These are phyloP conservation scores for Sacculina carcini DNA, from an alignment of 2,888 invertebrate genomes.

Conservation along the genomic window DNA sequence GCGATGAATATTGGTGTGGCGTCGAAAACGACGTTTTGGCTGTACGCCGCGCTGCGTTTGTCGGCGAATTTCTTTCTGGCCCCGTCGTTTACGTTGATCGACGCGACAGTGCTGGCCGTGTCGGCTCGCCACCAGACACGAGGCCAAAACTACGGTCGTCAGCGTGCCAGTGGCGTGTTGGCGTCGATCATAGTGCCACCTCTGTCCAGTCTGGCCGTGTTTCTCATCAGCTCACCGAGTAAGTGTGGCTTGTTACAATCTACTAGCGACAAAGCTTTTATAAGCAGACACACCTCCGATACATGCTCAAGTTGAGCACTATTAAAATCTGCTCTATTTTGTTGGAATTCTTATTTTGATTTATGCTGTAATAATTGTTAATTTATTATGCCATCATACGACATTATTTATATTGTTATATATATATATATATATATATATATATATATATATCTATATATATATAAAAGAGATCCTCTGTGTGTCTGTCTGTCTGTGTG, in stretches of 20 bases:
- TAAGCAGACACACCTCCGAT: too few species aligned
- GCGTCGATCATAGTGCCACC: conserved; percentile 29
- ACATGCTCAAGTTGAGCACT: too few species aligned
- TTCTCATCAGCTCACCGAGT: conserved; percentile 30
- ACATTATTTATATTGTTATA: too few species aligned
- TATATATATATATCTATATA: too few species aligned
- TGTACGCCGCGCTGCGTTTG: conserved; percentile 51
- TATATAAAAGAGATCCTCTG: too few species aligned
- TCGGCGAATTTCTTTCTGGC: conserved; percentile 53
- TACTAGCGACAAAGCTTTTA: background rate
- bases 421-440: too few species aligned
- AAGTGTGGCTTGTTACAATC: conserved; percentile 2
- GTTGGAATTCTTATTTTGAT: too few species aligned
- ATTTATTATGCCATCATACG: too few species aligned
- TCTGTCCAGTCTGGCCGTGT: conserved; percentile 48
- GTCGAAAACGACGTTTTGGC: conserved; percentile 42
- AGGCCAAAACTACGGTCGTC: conserved; percentile 49
- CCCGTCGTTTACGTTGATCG: conserved; percentile 58
- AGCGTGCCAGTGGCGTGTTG: conserved; percentile 39
- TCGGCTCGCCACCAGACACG: conserved; percentile 38
- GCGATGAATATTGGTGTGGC: background rate
- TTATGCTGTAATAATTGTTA: background rate
- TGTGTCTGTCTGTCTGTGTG: too few species aligned
- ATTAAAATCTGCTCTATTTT: too few species aligned
- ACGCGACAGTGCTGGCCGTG: conserved; percentile 60